phyloP scores from a whole-genome alignment of 2,113 vertebrate species.

The Cinclus mexicanus region DNA sequence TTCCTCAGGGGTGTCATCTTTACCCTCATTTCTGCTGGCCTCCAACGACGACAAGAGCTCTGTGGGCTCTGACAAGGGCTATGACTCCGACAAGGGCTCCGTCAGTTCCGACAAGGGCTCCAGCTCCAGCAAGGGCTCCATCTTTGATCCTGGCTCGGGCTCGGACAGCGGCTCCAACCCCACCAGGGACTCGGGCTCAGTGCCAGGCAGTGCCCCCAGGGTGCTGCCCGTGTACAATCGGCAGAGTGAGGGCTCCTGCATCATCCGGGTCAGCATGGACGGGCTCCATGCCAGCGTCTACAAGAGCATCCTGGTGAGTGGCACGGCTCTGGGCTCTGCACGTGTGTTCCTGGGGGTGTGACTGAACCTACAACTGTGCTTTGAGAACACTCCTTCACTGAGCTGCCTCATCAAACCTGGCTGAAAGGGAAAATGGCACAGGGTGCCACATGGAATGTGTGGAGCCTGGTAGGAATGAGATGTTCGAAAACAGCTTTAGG shows the following conservation, averaged over 20 bases:
- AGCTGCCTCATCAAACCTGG: neutral
- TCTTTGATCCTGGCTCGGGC: neutral
- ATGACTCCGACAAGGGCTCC: neutral
- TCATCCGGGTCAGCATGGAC: constrained; percentile 87
- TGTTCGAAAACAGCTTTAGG: neutral
- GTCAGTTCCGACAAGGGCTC: neutral
- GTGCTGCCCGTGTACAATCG: constrained; percentile 81
- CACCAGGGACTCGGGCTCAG: constrained; percentile 54
- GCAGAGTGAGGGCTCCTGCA: constrained; percentile 86
- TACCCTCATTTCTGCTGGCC: neutral
- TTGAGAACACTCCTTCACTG: neutral
- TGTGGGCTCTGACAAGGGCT: neutral
- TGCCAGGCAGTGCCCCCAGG: constrained; percentile 23
- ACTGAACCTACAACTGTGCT: fast-evolving
- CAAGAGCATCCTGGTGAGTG: constrained; percentile 92
- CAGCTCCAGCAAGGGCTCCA: neutral
- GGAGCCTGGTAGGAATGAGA: neutral
- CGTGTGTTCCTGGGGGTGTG: fast-evolving
- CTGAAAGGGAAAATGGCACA: neutral
- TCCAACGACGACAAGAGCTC: constrained; percentile 59
- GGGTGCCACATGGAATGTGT: neutral
- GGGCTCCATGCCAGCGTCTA: constrained; percentile 89
- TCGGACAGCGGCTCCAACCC: neutral
- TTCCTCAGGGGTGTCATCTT: constrained; percentile 75
- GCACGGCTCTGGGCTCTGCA: fast-evolving